Base-by-base conservation (phyloP, 2,888 invertebrate species). In the Cepaea hortensis region DNA sequence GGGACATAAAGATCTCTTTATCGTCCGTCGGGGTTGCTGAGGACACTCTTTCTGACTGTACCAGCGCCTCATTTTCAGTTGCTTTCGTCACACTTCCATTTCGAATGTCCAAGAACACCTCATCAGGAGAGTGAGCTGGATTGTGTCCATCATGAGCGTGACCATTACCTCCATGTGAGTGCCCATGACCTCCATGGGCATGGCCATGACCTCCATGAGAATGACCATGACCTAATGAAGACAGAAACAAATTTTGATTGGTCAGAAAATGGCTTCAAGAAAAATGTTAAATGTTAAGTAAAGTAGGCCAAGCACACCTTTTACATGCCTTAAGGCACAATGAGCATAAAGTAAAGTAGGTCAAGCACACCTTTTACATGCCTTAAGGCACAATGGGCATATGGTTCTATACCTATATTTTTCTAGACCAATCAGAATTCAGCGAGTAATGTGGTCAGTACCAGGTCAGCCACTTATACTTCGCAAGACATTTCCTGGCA, bases 131-230 rank as follows among this genome's bases (percentile, higher is more conserved):
- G 15, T 84, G 35, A 55, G 77, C 65, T 18, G 88, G 81, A 6
- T 77, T 85, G 70, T 87, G 62, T 15, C 86, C 84, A 3, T 35
- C 65, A 55, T 91, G 86, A 76, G 82, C 86, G 77, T 90, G 89
- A 80, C 73, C 88, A 11, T 89, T 90, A 85, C 92, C 90, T 84
- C 90, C 88, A 87, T 91, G 90, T 76, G 90, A 88, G 5, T 87
- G 87, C 46, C 90, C 89, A 18, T 90, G 90, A 86, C 91, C 90
- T 73, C 90, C 88, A 3, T 88, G 88, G n/a, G 91, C 92, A 89
- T 93, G 93, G 81, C 89, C 89, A 35, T 90, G 91, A 70, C 89
- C 89, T 2, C 88, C 89, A 85, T 89, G 89, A 76, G 88, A 89
- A 86, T 79, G 85, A 81, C 84, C 70, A 35, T 46, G 11, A 48